Base-by-base conservation (phyloP, 2,888 invertebrate species). In the Stenoptilia bipunctidactyla region DNA sequence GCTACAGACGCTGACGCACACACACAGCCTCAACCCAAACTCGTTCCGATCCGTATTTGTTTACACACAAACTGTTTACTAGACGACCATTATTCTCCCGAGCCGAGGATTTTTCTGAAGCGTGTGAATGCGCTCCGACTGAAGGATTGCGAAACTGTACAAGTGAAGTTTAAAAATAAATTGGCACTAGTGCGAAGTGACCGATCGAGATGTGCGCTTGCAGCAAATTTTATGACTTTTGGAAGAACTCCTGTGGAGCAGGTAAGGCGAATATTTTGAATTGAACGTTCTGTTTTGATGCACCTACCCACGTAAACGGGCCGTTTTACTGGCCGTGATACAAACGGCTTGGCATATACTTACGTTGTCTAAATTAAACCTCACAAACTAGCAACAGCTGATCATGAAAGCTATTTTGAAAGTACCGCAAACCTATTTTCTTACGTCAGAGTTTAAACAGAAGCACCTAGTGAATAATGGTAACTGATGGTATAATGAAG, bases 111-210 rank as follows among this genome's bases (percentile, higher is more conserved):
- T 20, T 20, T 20, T 20, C 58, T 63, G 58, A 63, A 67, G 58
- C 55, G 66, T 64, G 60, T 63, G 66, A 67, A 67, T 64, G 63
- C 67, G 66, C 57, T 58, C 64, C 62, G 66, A 62, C 65, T 73
- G 71, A 71, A 72, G 68, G 59, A 68, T 77, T 80, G 71, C 76
- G 76, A 82, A 82, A 80, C 79, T 71, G 52, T 77, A 73, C 70
- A 70, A 77, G 82, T 82, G 80, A 79, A 79, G 77, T 83, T 80
- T 82, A 82, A 76, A 80, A 82, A 82, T 82, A 83, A 73, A 75
- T 79, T 79, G 72, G 73, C 77, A 70, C 59, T 68, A 66, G 75
- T 74, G 70, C 59, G 61, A 57, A 66, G 77, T 75, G 74, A 74
- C 72, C 50, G 51, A 52, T 51, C 70, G 58, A 75, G 67, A 83